Evolutionary conservation across 2,113 vertebrate genomes (phyloP).

Genomic region (Saccopteryx bilineata): DNA sequence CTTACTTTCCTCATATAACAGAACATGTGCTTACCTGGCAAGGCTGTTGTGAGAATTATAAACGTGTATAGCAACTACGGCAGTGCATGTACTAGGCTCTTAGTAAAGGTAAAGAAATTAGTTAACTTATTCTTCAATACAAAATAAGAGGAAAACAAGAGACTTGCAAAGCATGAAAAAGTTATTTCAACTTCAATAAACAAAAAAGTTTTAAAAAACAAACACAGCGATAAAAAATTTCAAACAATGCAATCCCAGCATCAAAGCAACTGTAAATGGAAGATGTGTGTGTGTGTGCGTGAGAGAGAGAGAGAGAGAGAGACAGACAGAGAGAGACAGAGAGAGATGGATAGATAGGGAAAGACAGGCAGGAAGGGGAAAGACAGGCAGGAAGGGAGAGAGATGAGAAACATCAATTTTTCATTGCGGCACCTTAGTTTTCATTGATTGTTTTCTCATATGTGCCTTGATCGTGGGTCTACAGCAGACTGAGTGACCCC

Average conservation of each 20-base stretch:
- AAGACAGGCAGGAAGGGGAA: too few species aligned
- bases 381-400: too few species aligned
- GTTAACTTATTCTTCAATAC: neutral
- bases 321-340: too few species aligned
- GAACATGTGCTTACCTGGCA: neutral
- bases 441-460: too few species aligned
- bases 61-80: neutral
- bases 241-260: neutral
- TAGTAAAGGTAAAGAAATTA: neutral
- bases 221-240: neutral
- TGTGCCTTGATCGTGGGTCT: too few species aligned
- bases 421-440: too few species aligned
- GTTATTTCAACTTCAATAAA: neutral
- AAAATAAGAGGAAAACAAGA: neutral
- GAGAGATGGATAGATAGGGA: too few species aligned
- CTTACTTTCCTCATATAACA: neutral
- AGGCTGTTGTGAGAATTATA: neutral
- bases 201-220: neutral
- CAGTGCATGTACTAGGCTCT: neutral
- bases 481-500: too few species aligned
- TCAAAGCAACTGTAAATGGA: neutral
- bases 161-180: neutral
- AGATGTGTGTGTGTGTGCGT: too few species aligned
- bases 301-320: too few species aligned
- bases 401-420: too few species aligned